Evolutionary conservation across 2,888 invertebrate genomes (phyloP).

Genomic region (Erannis defoliaria): DNA sequence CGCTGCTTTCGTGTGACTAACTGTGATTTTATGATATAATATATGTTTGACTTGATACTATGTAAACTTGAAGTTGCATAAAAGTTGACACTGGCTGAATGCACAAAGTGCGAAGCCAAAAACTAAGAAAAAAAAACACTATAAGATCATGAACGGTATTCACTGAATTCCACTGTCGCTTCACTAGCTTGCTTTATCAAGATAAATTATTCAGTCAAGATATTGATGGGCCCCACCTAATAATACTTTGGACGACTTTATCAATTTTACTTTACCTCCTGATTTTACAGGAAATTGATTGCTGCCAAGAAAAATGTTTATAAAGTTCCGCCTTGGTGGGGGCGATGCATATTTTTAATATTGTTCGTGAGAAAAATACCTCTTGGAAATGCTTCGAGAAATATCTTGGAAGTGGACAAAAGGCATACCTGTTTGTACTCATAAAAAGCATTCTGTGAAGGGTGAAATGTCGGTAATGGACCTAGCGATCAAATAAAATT

Average conservation of each 20-base stretch:
- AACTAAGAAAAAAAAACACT: too few species aligned
- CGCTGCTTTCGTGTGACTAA: too few species aligned
- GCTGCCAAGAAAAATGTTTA: slow-evolving; percentile 31
- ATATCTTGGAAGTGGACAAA: slow-evolving; percentile 13
- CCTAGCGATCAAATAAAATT: not conserved
- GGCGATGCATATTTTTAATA: slow-evolving; percentile 32
- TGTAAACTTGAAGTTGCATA: too few species aligned
- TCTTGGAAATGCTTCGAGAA: slow-evolving; percentile 6
- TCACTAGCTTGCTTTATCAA: slow-evolving; percentile 54
- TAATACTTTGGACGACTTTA: slow-evolving; percentile 51
- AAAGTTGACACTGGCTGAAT: too few species aligned
- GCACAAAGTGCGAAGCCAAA: too few species aligned
- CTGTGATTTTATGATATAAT: too few species aligned
- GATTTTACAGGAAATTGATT: slow-evolving; percentile 46
- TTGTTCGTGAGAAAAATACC: slow-evolving; percentile 24
- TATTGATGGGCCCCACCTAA: slow-evolving; percentile 54
- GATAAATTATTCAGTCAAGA: slow-evolving; percentile 59
- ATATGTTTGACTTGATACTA: too few species aligned
- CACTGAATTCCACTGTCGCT: slow-evolving; percentile 15
- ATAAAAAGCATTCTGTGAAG: slow-evolving; percentile 2
- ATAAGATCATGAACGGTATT: not conserved
- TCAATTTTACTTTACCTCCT: slow-evolving; percentile 48
- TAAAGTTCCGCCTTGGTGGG: slow-evolving; percentile 17
- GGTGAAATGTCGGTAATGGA: slow-evolving; percentile 9
- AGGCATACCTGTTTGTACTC: slow-evolving; percentile 19